A percentile compares a stretch with the other conserved stretches of the same genome.
phyloP scores from a whole-genome alignment of 2,797 vertebrate species.

The Sorex maritimensis region DNA sequence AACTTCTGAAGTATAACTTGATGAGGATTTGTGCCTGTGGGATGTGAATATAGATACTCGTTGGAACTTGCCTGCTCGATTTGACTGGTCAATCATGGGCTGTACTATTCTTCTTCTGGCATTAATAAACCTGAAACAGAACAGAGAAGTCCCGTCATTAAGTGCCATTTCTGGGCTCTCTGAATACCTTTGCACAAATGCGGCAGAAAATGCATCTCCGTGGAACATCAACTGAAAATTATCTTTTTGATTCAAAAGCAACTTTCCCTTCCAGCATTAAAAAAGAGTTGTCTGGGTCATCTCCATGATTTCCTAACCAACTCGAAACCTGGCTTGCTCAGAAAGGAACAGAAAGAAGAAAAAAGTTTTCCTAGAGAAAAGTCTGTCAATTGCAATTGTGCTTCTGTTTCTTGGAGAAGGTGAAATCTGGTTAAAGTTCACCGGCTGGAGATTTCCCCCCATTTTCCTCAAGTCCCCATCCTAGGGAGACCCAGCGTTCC shows the following conservation, averaged over 20 bases:
- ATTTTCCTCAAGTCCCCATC: slow-evolving; percentile 87
- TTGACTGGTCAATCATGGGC: slow-evolving; percentile 99
- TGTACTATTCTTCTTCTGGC: slow-evolving; percentile 99
- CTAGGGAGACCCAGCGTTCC: slow-evolving; percentile 92
- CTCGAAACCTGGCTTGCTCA: slow-evolving; percentile 78
- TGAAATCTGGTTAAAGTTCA: slow-evolving; percentile 92
- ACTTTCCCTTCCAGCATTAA: slow-evolving; percentile 76
- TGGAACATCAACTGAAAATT: slow-evolving; percentile 31
- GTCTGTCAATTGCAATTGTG: slow-evolving; percentile 79
- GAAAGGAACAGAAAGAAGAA: slow-evolving; percentile 53
- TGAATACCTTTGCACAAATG: slow-evolving; percentile 75
- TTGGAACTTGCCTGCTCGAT: slow-evolving; percentile 99
- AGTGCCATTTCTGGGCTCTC: slow-evolving; percentile 76
- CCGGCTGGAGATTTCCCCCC: slow-evolving; percentile 83
- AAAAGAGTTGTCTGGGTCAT: slow-evolving; percentile 75
- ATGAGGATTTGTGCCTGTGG: slow-evolving; percentile 89
- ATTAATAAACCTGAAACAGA: slow-evolving; percentile 99
- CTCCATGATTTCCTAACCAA: slow-evolving; percentile 46
- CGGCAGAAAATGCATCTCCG: slow-evolving; percentile 19
- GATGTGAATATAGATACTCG: slow-evolving; percentile 89
- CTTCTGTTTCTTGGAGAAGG: slow-evolving; percentile 88
- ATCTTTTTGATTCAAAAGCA: slow-evolving; percentile 78
- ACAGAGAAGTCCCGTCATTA: slow-evolving; percentile 90
- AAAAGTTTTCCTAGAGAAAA: slow-evolving; percentile 73
- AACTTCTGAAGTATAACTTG: slow-evolving; percentile 89